Conservation (phyloP, 2,797 vertebrate species). For the Arnoldichthys spilopterus region DNA sequence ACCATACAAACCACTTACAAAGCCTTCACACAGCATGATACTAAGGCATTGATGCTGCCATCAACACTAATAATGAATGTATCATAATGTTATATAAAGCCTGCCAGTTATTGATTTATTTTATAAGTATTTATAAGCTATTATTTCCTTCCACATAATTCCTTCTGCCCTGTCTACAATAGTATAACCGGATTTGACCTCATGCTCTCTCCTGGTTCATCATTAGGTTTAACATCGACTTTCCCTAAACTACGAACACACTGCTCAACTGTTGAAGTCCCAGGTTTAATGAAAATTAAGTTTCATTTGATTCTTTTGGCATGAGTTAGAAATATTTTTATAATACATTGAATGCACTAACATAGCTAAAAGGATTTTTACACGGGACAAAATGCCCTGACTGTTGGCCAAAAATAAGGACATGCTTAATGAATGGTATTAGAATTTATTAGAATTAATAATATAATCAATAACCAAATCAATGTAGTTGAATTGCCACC, state of each 20-base stretch:
- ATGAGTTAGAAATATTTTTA: no score
- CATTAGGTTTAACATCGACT: not conserved
- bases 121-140: conserved; percentile 16
- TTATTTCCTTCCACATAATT: conserved; percentile 3
- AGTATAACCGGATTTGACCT: not conserved
- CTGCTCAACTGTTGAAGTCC: not conserved
- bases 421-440: no score
- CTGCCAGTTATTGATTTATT: not conserved
- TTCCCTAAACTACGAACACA: not conserved
- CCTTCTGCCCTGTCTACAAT: not conserved
- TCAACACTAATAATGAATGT: conserved; percentile 31
- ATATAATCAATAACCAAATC: not conserved
- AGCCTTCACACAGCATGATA: conserved; percentile 23
- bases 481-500: not conserved
- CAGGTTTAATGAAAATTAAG: no score
- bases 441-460: no score
- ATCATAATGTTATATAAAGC: conserved; percentile 18
- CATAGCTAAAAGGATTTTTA: no score
- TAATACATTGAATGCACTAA: no score
- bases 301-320: no score
- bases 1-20: conserved; percentile 24
- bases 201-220: not conserved
- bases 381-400: no score
- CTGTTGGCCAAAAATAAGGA: no score
- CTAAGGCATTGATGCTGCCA: not conserved